Base-by-base conservation (phyloP, 1,140 invertebrate genomes). In the Prorops nasuta region DNA sequence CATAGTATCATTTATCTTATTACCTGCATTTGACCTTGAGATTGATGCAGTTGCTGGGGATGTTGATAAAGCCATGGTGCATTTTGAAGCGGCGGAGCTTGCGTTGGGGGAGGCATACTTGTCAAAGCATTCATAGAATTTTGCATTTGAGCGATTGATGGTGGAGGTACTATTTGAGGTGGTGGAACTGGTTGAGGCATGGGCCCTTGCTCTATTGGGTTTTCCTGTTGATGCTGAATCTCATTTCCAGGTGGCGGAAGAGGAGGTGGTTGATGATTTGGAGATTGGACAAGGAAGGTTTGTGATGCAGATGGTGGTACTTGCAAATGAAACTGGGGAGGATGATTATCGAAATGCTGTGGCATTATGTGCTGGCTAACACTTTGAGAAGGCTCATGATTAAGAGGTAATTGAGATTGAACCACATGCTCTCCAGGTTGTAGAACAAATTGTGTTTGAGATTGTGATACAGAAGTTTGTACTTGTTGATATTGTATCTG, bases 401-500 rank as follows among this genome's bases (percentile, higher is more conserved):
- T 74, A 34, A 72, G 71, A 8, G 67, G 68, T 1, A 73, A 44
- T 20, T 69, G 72, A 3, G 63, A 63, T 3, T 67, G 61, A 21
- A 66, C 64, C 3, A 71, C 67, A 24, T 72, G 67, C 9, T 77
- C 72, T 3, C 67, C 67, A 7, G 63, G 61, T 45, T 75, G 72
- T 6, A 76, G 47, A 4, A 77, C 66, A 37, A 74, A 75, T 17
- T 75, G 72, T 1, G 69, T 64, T 44, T 73, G 74, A 2, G 66
- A 54, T 38, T 71, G 73, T 1, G 67, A 51, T 4, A 45, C 60
- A 6, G 66, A 49, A 1, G 66, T 54, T 18, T 67, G 66, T 3
- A 73, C 60, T 37, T 72, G 72, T 35, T 76, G 73, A 34, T 74
- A 76, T 16, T 77, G 74, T 44, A 77, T 76, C 45, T 77, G 76